Conservation (phyloP, 2,113 vertebrate species). For the Columbina picui region DNA sequence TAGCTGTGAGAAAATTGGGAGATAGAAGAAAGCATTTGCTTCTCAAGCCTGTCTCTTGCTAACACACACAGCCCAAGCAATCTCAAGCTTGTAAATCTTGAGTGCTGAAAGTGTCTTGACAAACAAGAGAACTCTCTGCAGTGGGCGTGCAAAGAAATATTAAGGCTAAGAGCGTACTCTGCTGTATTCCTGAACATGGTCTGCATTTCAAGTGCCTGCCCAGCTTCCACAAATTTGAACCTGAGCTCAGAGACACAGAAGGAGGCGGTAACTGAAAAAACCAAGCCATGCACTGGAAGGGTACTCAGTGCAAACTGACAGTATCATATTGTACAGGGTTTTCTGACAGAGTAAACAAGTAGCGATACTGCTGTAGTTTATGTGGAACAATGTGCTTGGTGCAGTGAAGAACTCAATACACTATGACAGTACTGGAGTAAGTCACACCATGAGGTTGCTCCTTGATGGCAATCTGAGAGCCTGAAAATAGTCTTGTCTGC, state of each 20-base stretch:
- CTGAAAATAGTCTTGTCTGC: neutral
- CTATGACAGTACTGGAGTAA: neutral
- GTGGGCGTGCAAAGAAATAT: neutral
- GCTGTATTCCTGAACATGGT: neutral
- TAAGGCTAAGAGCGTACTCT: neutral
- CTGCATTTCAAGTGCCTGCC: neutral
- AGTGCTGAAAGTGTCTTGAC: neutral
- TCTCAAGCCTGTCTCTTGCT: neutral
- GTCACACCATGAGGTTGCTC: neutral
- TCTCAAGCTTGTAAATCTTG: neutral
- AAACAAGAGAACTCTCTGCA: neutral
- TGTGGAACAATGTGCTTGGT: neutral
- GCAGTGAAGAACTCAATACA: neutral
- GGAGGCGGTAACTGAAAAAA: neutral
- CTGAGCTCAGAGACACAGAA: neutral
- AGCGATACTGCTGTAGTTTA: neutral
- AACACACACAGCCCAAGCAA: neutral
- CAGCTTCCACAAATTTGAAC: neutral
- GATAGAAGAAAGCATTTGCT: neutral
- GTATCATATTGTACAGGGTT: neutral
- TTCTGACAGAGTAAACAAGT: neutral
- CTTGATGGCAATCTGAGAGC: neutral
- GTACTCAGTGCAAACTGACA: neutral
- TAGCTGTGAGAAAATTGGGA: neutral
- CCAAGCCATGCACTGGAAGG: neutral